These are phyloP conservation scores for Bombylius major DNA, from an alignment of 2,888 invertebrate species.

Conservation along the genomic window DNA sequence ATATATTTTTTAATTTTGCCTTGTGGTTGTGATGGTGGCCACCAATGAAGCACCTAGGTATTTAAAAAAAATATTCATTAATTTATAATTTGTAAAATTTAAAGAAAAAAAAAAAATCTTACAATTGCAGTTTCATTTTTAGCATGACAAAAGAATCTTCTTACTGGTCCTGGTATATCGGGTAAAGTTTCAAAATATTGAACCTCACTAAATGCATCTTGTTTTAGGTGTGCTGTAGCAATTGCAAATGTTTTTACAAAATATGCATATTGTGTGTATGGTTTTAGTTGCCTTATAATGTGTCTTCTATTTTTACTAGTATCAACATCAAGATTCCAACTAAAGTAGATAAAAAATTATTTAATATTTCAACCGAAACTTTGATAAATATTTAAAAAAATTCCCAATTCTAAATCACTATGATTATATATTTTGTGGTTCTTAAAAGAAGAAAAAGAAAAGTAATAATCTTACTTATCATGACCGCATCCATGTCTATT, in stretches of 20 bases:
- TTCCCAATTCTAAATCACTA: too few species aligned
- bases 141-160: conserved; percentile 23
- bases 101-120: conserved; percentile 7
- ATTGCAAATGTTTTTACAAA: conserved; percentile 88
- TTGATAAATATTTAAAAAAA: too few species aligned
- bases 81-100: neutral
- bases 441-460: too few species aligned
- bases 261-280: conserved; percentile 84
- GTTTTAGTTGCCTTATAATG: conserved; percentile 56
- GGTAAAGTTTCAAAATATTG: conserved; percentile 65
- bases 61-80: neutral
- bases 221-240: conserved; percentile 47
- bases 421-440: too few species aligned
- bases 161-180: conserved; percentile 27
- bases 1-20: conserved; percentile 26
- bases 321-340: conserved; percentile 51
- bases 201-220: conserved; percentile 71
- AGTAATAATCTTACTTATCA: conserved; percentile 42
- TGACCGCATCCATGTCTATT: conserved; percentile 84
- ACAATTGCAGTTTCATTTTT: conserved; percentile 26
- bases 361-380: too few species aligned
- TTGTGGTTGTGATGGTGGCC: conserved; percentile 28
- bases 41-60: conserved; percentile 26
- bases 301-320: conserved; percentile 38
- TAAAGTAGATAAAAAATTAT: conserved; percentile 26